phyloP scores from a whole-genome alignment of 2,113 vertebrate genomes.

The Chamaea fasciata region DNA sequence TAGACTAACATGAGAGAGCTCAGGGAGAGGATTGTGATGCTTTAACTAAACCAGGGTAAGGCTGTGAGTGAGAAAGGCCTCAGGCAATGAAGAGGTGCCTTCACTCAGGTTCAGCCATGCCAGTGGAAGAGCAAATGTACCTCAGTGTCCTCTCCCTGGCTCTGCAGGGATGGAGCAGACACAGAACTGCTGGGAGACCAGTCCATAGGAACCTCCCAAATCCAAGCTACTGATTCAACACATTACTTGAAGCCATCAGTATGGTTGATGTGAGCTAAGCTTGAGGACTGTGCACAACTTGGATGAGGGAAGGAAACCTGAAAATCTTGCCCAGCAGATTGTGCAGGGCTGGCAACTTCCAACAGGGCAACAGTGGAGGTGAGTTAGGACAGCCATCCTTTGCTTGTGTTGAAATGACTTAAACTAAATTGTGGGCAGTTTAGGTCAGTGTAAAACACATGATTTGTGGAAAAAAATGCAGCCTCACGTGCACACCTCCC shows the following conservation, averaged over 20 bases:
- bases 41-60: background rate
- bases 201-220: background rate
- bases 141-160: background rate
- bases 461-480: background rate
- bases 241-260: background rate
- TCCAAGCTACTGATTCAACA: background rate
- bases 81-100: background rate
- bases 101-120: background rate
- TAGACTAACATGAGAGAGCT: background rate
- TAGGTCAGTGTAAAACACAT: background rate
- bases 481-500: rapidly evolving
- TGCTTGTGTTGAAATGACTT: background rate
- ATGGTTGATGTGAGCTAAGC: background rate
- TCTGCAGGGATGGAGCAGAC: background rate
- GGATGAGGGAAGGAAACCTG: background rate
- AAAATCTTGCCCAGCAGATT: background rate
- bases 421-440: background rate
- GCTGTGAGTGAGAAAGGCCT: background rate
- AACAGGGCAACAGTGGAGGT: background rate
- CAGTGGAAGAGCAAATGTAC: background rate
- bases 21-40: background rate
- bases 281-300: background rate
- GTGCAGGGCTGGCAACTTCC: background rate
- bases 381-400: background rate
- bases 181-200: background rate